Percentiles rank a stretch among this genome's conserved stretches.
phyloP scores from a whole-genome alignment of 2,113 vertebrate species.

The Ondatra zibethicus region DNA sequence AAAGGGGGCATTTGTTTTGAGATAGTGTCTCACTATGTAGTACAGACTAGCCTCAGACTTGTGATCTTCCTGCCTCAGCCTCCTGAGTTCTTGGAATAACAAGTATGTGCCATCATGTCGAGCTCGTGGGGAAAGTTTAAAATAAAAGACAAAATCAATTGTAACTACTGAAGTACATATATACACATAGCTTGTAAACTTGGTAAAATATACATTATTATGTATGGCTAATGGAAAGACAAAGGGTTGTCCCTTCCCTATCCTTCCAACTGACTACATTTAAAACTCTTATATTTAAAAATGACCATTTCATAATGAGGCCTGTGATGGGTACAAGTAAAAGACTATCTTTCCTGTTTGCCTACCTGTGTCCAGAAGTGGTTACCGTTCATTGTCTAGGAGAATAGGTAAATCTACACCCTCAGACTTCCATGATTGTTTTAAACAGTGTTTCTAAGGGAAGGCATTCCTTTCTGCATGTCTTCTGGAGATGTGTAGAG shows the following conservation, averaged over 20 bases:
- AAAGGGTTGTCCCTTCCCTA: background rate
- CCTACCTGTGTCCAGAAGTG: background rate
- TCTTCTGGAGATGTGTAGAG: slow-evolving; percentile 23
- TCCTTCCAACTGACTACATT: background rate
- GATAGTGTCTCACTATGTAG: background rate
- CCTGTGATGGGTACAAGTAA: background rate
- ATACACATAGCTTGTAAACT: background rate
- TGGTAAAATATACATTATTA: background rate
- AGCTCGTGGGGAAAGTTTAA: background rate
- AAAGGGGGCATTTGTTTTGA: background rate
- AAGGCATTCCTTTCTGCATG: slow-evolving; percentile 7
- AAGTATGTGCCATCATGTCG: background rate
- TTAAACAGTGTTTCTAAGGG: background rate
- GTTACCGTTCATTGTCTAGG: background rate
- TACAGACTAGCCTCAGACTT: background rate
- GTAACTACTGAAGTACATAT: background rate
- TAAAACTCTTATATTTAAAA: background rate
- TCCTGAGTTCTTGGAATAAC: no score
- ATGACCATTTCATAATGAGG: background rate
- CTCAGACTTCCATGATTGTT: background rate
- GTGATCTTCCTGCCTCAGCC: background rate
- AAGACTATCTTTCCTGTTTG: background rate
- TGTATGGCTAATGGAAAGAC: background rate
- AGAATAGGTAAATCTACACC: background rate
- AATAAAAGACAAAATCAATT: background rate